phyloP scores from a whole-genome alignment of 2,888 invertebrate genomes.

The Synanthedon formicaeformis region DNA sequence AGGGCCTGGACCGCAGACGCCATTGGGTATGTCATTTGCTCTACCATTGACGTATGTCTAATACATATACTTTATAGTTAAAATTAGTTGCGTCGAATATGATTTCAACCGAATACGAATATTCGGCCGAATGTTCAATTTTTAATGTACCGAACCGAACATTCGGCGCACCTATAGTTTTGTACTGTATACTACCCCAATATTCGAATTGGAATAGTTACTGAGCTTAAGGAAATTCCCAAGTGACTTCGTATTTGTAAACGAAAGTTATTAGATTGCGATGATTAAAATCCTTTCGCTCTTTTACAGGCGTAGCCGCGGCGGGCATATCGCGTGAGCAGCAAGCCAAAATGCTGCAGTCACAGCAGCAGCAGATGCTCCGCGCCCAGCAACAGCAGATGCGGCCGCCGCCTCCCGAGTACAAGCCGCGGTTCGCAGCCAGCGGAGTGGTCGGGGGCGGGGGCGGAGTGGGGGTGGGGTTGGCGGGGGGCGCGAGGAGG shows the following conservation, averaged over 20 bases:
- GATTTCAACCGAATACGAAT: no score
- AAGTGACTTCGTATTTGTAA: background rate
- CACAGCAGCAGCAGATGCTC: constrained; percentile 76
- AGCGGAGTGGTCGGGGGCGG: constrained; percentile 32
- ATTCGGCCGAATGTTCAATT: no score
- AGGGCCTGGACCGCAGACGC: constrained; percentile 21
- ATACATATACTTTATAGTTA: constrained; percentile 1
- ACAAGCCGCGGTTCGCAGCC: constrained; percentile 77
- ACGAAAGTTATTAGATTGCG: no score
- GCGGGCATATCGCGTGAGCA: constrained; percentile 69
- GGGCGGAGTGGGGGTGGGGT: constrained; percentile 19
- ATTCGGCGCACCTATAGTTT: no score
- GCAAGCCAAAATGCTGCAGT: constrained; percentile 76
- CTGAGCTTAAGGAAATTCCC: no score
- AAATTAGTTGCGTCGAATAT: no score
- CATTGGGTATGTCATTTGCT: constrained; percentile 26
- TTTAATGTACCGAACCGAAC: no score
- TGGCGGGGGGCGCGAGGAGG: constrained; percentile 21
- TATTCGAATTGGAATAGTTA: no score
- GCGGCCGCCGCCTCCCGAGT: constrained; percentile 88
- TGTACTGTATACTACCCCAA: no score
- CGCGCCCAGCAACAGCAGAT: constrained; percentile 66
- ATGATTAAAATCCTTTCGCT: no score
- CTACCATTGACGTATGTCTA: constrained; percentile 3
- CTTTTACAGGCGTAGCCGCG: constrained; percentile 42